Percentiles rank a stretch among this genome's conserved stretches.
Conservation (phyloP, 2,888 invertebrate species). For the Sycophila texana region DNA sequence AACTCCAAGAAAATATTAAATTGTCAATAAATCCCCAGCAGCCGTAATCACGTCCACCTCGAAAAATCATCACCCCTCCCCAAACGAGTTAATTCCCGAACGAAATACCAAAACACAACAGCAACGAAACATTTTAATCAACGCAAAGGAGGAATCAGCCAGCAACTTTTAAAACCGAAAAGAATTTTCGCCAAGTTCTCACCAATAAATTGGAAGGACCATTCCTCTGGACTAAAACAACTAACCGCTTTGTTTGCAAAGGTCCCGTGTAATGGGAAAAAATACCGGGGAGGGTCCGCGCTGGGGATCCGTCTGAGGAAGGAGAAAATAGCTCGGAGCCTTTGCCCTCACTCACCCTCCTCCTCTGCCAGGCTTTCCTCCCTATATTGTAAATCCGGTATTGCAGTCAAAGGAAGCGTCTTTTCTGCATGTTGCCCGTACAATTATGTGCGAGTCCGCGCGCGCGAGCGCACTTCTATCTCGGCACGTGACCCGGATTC, state of each 20-base stretch:
- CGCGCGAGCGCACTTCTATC: neutral
- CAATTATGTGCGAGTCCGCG: conserved; percentile 59
- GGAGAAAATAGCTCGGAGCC: neutral
- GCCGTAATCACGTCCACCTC: too few relatives aligned
- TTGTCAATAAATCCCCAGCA: too few relatives aligned
- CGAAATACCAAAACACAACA: too few relatives aligned
- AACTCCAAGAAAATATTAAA: too few relatives aligned
- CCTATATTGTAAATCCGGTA: conserved; percentile 55
- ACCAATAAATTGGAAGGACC: conserved; percentile 14
- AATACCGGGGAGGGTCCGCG: conserved; percentile 33
- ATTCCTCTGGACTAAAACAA: conserved; percentile 28
- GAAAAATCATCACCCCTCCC: too few relatives aligned
- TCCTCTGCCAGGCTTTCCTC: conserved; percentile 11
- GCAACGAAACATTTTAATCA: neutral
- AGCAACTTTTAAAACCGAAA: neutral
- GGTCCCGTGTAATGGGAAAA: conserved; percentile 50
- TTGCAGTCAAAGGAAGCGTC: conserved; percentile 54
- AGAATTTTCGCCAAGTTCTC: conserved; percentile 10
- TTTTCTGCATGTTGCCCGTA: conserved; percentile 58
- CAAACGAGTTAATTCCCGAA: too few relatives aligned
- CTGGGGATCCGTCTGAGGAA: conserved; percentile 2
- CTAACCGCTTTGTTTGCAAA: conserved; percentile 47
- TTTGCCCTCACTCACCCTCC: conserved; percentile 24
- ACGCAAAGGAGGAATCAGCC: neutral
- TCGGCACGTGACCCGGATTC: conserved; percentile 61